A percentile compares a stretch with the other conserved stretches of the same genome.
Evolutionary conservation across 1,140 invertebrate species (phyloP).

Genomic region (Drosophila ercepeae): DNA sequence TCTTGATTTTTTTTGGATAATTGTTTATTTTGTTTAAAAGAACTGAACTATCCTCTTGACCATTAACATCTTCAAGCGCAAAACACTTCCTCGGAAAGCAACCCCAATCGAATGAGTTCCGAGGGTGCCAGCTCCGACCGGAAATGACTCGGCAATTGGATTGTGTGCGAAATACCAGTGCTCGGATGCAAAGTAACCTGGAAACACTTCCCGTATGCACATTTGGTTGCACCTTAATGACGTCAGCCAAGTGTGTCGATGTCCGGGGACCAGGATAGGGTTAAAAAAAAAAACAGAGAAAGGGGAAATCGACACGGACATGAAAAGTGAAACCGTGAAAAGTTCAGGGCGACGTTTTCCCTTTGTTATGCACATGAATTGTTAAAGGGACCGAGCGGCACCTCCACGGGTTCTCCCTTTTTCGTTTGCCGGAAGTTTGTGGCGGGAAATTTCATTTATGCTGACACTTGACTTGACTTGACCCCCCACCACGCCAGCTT

Average conservation of each 20-base stretch:
- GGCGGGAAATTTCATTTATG: conserved; percentile 82
- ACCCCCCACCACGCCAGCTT: conserved; percentile 18
- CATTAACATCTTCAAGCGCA: background rate
- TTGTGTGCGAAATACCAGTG: conserved; percentile 49
- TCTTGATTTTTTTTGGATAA: no score
- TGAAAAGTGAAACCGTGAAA: conserved; percentile 68
- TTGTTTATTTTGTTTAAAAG: no score
- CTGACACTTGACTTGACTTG: conserved; percentile 75
- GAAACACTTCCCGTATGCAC: conserved; percentile 51
- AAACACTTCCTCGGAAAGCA: background rate
- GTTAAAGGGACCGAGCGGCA: conserved; percentile 39
- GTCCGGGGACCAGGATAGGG: conserved; percentile 30
- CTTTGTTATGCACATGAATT: conserved; percentile 70
- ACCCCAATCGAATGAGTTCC: conserved; percentile 12
- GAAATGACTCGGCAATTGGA: conserved; percentile 74
- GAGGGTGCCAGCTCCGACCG: conserved; percentile 42
- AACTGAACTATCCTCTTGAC: background rate
- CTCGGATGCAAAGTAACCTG: conserved; percentile 33
- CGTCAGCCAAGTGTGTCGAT: conserved; percentile 56
- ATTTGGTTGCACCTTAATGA: conserved; percentile 47
- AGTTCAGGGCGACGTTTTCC: conserved; percentile 51
- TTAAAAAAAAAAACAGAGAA: conserved; percentile 2
- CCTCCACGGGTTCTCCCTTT: background rate
- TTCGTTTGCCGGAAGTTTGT: conserved; percentile 70
- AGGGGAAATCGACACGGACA: conserved; percentile 7